Evolutionary conservation across 2,888 invertebrate species (phyloP), one percentile per base, ranked within the genome.

Genomic region (Trileptium ribeirensis): DNA sequence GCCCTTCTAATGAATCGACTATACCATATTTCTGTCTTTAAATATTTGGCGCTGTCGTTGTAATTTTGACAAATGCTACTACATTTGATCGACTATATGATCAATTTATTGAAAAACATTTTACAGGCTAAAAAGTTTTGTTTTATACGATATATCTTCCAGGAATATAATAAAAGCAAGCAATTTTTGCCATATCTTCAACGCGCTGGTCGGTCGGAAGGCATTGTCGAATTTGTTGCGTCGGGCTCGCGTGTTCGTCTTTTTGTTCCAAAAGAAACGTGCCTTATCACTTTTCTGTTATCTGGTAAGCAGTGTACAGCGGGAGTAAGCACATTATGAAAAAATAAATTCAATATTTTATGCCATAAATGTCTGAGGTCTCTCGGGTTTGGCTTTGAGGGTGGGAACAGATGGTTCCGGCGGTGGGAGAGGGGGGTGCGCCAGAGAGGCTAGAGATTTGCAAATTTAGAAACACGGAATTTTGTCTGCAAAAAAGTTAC

Each of bases 191-290:
- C 97, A 74, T 95, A 95, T 87, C 92, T 99, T 87, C 95, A 95
- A 89, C 92, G 97, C 86, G 94, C 95, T 8, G 93, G 95, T 82
- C 93, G 94, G 84, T 93, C 94, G 75, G 96, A 96, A 88, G 97
- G 94, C 1, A 92, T 95, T 24, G 97, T 97, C 1, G 99, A 99
- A 89, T 99, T 97, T 89, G 95, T 99, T 0, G 95, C 97, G 0
- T 96, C 96, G 87, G 98, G 98, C 31, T 97, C 98, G 0, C 92
- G 99, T 74, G 91, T 98, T 87, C 92, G 98, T 84, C 89, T 99
- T 8, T 99, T 94, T 90, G 93, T 99, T 85, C 95, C 97, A 0
- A 95, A 96, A 89, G 97, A 95, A 87, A 96, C 95, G 81, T 95
- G 96, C 85, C 91, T 98, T 81, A 94, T 98, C 81, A 98, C 97